Base-by-base conservation (phyloP, 2,888 invertebrate species). In the Stenichneumon culpator region DNA sequence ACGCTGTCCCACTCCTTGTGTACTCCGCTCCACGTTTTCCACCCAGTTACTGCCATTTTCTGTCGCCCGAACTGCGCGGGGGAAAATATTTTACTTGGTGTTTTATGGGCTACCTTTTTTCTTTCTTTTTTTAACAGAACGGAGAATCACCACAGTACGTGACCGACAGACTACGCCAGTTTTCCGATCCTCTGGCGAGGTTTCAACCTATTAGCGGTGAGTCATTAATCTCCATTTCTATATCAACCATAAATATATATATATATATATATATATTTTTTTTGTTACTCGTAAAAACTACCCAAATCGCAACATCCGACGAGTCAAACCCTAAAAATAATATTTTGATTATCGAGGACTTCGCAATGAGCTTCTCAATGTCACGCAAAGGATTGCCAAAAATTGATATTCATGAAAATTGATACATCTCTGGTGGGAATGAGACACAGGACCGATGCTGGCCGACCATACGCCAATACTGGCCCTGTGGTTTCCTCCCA, bases 181-280 rank as follows among this genome's bases (percentile, higher is more conserved):
- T 95, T 90, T 95, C 94, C 78, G 95, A 95, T 89, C 94, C 95
- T 77, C 92, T 94, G 87, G 94, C 94, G 87, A 94, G 95, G 93
- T 95, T 95, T 93, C 94, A 95, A 88, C 93, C 94, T 80, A 93
- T 94, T 87, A 94, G 93, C 90, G 94, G 95, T 95, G 92, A 95
- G 95, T 94, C 74, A 87, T 90, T 80, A 70, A 87, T 84, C 73
- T 82, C 70, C 67, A 70, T 81, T 77, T 85, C 72, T 36, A 74
- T 79, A 44, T 19, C 14, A 28, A 68, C 7, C 3, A 79, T 52
- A 57, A 57, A 19, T 68, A 22, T 63, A 32, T 25, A 36, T 65
- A 16, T 65, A 19, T 68, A 22, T 63, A 32, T 25, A 36, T 65
- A 16, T 65, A 2, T 22, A 7, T 28, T 6, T 63, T n/a, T 7